Evolutionary conservation across 2,113 vertebrate species (phyloP), one percentile per base, ranked within the genome.

Genomic region (Mungos mungo): DNA sequence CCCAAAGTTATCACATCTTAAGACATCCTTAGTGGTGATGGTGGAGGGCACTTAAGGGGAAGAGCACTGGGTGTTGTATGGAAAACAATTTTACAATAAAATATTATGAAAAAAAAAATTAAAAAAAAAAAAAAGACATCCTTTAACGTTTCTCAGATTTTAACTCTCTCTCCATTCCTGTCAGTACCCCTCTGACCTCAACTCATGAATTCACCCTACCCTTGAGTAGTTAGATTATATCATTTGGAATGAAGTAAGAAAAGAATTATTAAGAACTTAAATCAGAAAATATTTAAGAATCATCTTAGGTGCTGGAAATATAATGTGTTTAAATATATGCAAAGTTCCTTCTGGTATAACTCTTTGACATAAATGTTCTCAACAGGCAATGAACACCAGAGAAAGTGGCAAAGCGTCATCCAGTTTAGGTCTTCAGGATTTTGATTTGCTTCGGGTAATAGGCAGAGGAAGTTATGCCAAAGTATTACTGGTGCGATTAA

Each of bases 391-490:
- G 97, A 99, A 99, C 99, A 99, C 99, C 93, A 99, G 99, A 97
- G 99, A 99, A 96, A 99, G 99, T 15, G 99, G 99, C 89, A 99
- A 99, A 98, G 99, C 99, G 88, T 99, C 99, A 13, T 99, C 99
- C 94, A 99, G 99, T 95, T 98, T 99, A 95, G 99, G 99, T 94
- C 99, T 99, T 97, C 99, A 99, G 29, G 99, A 99, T 98, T 99
- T 99, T 52, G 99, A 99, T 97, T 98, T 99, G 97, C 99, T 99
- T 21, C 98, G 99, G 47, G 99, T 99, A 97, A 99, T 99, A 96
- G 99, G 99, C 77, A 99, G 99, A 98, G 99, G 99, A 95, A 99
- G 99, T 98, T 99, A 99, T 11, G 99, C 99, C 79, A 99, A 99
- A 98, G 99, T 99, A 79, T 98, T 99, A 83, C 97, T 99, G 88